Conservation (phyloP, 2,113 vertebrate genomes). For the Microcebus tavaratra region DNA sequence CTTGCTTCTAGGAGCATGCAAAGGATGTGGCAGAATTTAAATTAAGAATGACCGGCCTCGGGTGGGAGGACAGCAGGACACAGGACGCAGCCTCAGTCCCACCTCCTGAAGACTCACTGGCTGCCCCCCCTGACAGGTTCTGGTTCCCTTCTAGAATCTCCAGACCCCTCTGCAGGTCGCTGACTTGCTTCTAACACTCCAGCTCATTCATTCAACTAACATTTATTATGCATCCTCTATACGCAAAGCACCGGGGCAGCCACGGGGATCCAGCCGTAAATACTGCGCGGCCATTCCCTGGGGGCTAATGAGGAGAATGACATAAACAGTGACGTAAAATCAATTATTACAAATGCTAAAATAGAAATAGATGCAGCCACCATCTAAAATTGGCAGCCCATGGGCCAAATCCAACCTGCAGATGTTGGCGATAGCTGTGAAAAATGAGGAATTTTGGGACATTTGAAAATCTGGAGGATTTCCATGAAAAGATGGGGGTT, state of each 20-base stretch:
- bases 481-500: slow-evolving; percentile 47
- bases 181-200: not conserved
- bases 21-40: not conserved
- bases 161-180: not conserved
- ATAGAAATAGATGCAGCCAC: not conserved
- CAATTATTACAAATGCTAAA: not conserved
- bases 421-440: slow-evolving; percentile 23
- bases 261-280: not conserved
- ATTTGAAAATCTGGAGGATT: slow-evolving; percentile 56
- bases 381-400: not conserved
- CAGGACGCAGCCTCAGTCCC: not conserved
- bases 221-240: not conserved
- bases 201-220: not conserved
- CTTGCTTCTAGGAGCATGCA: not conserved
- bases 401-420: slow-evolving; percentile 7
- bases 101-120: too few species aligned
- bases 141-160: not conserved
- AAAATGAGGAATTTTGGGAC: not conserved
- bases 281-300: not conserved
- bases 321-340: slow-evolving; percentile 26
- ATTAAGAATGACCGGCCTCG: not conserved
- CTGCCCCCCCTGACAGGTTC: not conserved
- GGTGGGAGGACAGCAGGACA: not conserved
- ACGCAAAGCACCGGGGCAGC: not conserved
- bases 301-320: slow-evolving; percentile 1